phyloP scores from a whole-genome alignment of 2,888 invertebrate species.

The Brenthis ino region DNA sequence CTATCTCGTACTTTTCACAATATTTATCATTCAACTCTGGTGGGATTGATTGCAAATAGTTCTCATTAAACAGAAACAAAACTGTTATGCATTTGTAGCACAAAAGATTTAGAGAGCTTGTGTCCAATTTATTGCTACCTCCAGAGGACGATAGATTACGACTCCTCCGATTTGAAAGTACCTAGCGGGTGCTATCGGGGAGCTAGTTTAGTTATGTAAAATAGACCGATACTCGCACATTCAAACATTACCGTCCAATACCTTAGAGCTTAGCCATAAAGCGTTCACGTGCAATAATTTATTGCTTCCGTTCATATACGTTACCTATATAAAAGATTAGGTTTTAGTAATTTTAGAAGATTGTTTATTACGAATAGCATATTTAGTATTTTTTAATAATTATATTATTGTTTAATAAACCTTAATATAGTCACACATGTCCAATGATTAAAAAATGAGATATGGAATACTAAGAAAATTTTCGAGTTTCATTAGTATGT shows the following conservation, averaged over 20 bases:
- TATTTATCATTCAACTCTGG: conserved; percentile 10
- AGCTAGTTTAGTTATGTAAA: conserved; percentile 60
- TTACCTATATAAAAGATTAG: conserved; percentile 36
- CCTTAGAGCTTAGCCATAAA: conserved; percentile 67
- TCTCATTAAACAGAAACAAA: conserved; percentile 15
- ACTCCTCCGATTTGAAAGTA: conserved; percentile 42
- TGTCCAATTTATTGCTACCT: conserved; percentile 54
- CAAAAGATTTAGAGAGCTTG: conserved; percentile 47
- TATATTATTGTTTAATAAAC: background rate
- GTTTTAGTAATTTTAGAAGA: conserved; percentile 2
- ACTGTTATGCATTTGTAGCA: conserved; percentile 13
- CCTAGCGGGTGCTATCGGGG: conserved; percentile 34
- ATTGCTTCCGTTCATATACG: conserved; percentile 49
- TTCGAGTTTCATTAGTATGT: too few species aligned
- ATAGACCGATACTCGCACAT: conserved; percentile 56
- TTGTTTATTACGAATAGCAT: background rate
- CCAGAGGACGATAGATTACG: conserved; percentile 53
- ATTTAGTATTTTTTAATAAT: background rate
- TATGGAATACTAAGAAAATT: too few species aligned
- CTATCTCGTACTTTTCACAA: background rate
- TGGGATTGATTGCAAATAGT: background rate
- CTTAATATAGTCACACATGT: too few species aligned
- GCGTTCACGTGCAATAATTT: conserved; percentile 73
- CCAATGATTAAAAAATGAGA: too few species aligned
- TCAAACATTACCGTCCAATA: conserved; percentile 68